Evolutionary conservation across 23 tunicate genomes (phyloP).

Genomic region (Styela clava): DNA sequence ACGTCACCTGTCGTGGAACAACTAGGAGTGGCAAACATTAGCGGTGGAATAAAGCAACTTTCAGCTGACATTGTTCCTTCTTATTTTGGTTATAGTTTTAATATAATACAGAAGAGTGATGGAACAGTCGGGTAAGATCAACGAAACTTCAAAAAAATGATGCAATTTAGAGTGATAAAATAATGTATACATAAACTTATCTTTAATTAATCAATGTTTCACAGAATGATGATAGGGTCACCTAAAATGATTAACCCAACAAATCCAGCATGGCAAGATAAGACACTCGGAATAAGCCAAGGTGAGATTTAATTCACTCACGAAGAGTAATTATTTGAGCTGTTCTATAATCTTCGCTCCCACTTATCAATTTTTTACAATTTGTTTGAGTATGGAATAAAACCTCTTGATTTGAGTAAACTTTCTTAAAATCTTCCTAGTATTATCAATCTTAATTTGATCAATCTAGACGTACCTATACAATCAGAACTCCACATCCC

Average conservation of each 20-base stretch:
- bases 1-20: conserved; percentile 4
- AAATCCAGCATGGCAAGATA: background rate
- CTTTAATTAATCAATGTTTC: too few species aligned
- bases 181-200: too few species aligned
- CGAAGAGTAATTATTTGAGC: too few species aligned
- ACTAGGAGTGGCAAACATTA: background rate
- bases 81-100: conserved; percentile 4
- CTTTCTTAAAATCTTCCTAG: too few species aligned
- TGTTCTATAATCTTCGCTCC: too few species aligned
- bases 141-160: background rate
- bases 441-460: too few species aligned
- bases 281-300: background rate
- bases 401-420: too few species aligned
- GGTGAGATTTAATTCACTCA: too few species aligned
- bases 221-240: conserved; percentile 4
- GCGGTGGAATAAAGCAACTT: background rate
- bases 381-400: too few species aligned
- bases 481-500: too few species aligned
- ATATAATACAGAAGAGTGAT: background rate
- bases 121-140: conserved; percentile 1
- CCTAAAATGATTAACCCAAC: conserved; percentile 1
- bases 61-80: background rate
- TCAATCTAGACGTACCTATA: too few species aligned
- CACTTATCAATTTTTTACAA: too few species aligned
- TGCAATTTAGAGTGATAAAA: background rate